A percentile compares a stretch with the other conserved stretches of the same genome.
Evolutionary conservation across 2,113 vertebrate genomes (phyloP).

Genomic region (Dasyornis broadbenti): DNA sequence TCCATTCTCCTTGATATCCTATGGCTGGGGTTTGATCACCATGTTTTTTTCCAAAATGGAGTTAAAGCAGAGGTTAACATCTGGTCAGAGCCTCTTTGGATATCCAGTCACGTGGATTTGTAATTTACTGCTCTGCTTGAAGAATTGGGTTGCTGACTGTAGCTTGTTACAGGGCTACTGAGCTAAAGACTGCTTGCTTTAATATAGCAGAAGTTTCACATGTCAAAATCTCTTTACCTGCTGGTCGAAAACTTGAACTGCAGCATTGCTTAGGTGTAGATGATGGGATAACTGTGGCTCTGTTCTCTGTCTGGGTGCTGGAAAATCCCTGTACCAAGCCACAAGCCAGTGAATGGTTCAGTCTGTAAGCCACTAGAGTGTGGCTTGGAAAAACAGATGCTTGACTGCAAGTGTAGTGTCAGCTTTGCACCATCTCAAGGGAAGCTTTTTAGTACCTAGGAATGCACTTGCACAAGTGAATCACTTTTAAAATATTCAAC

Average conservation of each 20-base stretch:
- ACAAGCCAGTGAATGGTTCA: neutral
- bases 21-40: slow-evolving; percentile 59
- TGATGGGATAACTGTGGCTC: neutral
- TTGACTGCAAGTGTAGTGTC: neutral
- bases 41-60: slow-evolving; percentile 10
- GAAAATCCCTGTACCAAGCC: neutral
- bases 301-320: neutral
- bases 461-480: neutral
- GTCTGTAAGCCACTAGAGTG: neutral
- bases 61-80: neutral
- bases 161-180: slow-evolving; percentile 10
- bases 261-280: neutral
- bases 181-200: neutral
- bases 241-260: neutral
- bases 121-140: slow-evolving; percentile 55
- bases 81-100: neutral
- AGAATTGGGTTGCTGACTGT: slow-evolving; percentile 28
- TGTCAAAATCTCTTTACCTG: neutral
- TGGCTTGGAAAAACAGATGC: neutral
- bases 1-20: slow-evolving; percentile 34
- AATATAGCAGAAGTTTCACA: neutral
- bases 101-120: slow-evolving; percentile 10
- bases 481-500: neutral
- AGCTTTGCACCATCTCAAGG: slow-evolving; percentile 13
- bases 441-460: neutral